Evolutionary conservation across 2,113 vertebrate genomes (phyloP).

Genomic region (Callospermophilus lateralis): DNA sequence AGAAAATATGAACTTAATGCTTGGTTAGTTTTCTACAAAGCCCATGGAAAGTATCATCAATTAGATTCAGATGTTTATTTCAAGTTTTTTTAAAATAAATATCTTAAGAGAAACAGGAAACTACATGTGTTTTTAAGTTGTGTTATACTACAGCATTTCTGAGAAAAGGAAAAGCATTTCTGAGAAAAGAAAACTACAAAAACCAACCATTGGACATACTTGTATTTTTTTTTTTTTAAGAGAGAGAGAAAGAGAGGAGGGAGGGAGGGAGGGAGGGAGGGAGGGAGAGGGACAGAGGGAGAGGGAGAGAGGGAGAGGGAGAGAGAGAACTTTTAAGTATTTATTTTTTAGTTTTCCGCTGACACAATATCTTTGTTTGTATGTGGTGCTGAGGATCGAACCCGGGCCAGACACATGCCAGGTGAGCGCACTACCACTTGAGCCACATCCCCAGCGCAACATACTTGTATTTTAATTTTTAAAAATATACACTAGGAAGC

Average conservation of each 20-base stretch:
- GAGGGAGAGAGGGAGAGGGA: too few species aligned
- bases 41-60: not conserved
- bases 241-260: too few species aligned
- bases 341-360: too few species aligned
- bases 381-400: too few species aligned
- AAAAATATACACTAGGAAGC: slow-evolving; percentile 1
- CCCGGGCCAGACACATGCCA: too few species aligned
- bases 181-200: not conserved
- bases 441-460: too few species aligned
- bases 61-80: slow-evolving; percentile 24
- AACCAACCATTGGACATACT: not conserved
- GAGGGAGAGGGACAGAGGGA: too few species aligned
- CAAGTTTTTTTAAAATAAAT: not conserved
- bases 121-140: slow-evolving; percentile 16
- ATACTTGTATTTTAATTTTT: slow-evolving; percentile 37
- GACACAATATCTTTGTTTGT: too few species aligned
- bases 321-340: too few species aligned
- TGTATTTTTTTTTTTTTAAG: too few species aligned
- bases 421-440: too few species aligned
- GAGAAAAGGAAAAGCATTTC: not conserved
- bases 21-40: slow-evolving; percentile 54
- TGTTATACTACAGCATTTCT: not conserved
- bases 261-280: too few species aligned
- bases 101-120: slow-evolving; percentile 18
- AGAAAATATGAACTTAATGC: slow-evolving; percentile 45